Evolutionary conservation across 2,113 vertebrate genomes (phyloP).

Genomic region (Gambusia holbrooki): DNA sequence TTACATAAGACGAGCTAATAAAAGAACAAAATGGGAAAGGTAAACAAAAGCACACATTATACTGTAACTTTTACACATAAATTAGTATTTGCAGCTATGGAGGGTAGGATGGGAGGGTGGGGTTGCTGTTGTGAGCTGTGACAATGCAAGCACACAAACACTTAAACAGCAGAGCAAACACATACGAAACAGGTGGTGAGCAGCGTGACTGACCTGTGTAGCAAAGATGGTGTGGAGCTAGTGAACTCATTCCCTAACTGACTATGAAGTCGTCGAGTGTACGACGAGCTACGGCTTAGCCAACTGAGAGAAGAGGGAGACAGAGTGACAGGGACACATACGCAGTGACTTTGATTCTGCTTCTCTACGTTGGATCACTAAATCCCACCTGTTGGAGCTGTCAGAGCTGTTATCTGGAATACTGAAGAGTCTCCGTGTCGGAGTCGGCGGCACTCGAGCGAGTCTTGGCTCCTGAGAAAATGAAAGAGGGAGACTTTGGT

Average conservation of each 20-base stretch:
- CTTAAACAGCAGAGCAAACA: constrained; percentile 32
- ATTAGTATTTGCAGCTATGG: constrained; percentile 15
- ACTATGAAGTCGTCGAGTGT: constrained; percentile 80
- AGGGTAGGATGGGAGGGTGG: not conserved
- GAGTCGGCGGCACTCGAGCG: constrained; percentile 81
- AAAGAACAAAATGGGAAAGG: constrained; percentile 21
- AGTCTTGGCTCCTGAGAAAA: constrained; percentile 77
- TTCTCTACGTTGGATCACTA: constrained; percentile 18
- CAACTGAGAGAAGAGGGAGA: constrained; percentile 67
- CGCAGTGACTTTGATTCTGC: constrained; percentile 43
- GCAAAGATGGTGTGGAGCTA: constrained; percentile 76
- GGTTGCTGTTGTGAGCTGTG: constrained; percentile 19
- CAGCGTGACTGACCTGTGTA: constrained; percentile 78
- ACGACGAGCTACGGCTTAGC: constrained; percentile 83
- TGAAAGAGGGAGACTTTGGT: not conserved
- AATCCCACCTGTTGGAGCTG: constrained; percentile 76
- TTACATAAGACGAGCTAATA: constrained; percentile 81
- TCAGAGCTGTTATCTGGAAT: constrained; percentile 78
- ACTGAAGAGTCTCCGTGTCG: constrained; percentile 80
- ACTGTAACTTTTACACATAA: constrained; percentile 15
- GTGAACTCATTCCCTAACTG: constrained; percentile 78
- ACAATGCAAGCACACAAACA: constrained; percentile 31
- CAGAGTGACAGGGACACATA: constrained; percentile 52
- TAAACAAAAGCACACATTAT: constrained; percentile 35
- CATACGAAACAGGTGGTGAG: constrained; percentile 29